Base-by-base conservation (phyloP, 2,888 invertebrate genomes). In the Ochropacha duplaris region DNA sequence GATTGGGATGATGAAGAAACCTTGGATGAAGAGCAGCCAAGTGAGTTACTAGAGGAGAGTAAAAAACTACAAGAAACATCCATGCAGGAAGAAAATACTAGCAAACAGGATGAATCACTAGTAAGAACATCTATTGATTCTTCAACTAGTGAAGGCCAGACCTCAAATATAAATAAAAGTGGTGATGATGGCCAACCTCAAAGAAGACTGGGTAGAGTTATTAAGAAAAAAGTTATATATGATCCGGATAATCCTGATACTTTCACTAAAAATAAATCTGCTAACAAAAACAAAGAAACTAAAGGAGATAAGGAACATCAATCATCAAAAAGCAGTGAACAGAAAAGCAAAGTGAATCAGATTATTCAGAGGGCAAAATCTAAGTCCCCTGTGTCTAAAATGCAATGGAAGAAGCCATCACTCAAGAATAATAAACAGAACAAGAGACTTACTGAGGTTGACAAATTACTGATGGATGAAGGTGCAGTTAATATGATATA, bases 401-500 rank as follows among this genome's bases (percentile, higher is more conserved):
- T 87, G 62, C 87, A 88, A 50, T 92, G 92, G 92, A 92, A 92
- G 68, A 92, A 92, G 60, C 92, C 91, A 50, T 79, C 86, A 54
- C 84, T 93, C 72, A 81, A 92, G 81, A 83, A 81, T 79, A 79
- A 66, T 50, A 81, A 88, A 76, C 94, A 94, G 75, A 94, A 94
- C 64, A 94, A 93, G 68, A 92, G 94, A 62, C 85, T 94, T 58
- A 93, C 95, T 22, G 97, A 97, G 88, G 94, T 97, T 56, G 97
- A 97, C 74, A 95, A 93, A 60, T 83, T 97, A 55, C 87, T 97
- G 61, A 96, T 96, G 88, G 97, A 97, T 80, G 97, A 97, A 79
- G 97, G 97, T 1, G 97, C 97, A 3, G 96, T 96, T 1, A 97
- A 97, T 84, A 96, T 97, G 95, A 91, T 97, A 49, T 96, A 96